Conservation (phyloP, 2,888 invertebrate genomes). For the Elegia similella region DNA sequence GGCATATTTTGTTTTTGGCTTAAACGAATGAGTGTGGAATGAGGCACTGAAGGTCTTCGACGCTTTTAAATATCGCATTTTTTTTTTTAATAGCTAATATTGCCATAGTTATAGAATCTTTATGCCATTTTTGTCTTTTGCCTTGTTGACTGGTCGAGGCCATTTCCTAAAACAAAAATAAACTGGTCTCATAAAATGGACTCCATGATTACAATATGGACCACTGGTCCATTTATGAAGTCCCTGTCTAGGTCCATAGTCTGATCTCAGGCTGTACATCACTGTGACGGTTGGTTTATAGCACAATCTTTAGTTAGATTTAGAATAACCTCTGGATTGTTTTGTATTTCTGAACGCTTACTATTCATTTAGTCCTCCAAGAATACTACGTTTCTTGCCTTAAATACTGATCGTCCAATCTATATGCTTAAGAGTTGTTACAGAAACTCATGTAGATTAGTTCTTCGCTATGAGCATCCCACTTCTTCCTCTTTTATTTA, state of each 20-base stretch:
- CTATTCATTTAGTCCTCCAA: no score
- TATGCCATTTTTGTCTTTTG: constrained; percentile 21
- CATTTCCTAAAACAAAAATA: constrained; percentile 20
- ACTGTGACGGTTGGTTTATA: no score
- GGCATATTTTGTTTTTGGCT: constrained; percentile 16
- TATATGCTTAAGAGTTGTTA: no score
- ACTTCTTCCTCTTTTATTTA: no score
- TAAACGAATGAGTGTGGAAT: constrained; percentile 23
- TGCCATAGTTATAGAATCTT: constrained; percentile 21
- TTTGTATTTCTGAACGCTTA: no score
- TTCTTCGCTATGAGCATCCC: no score
- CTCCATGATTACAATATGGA: constrained; percentile 19
- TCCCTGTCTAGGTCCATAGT: neutral
- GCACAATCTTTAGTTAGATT: no score
- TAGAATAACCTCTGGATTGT: no score
- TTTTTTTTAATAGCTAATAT: constrained; percentile 19
- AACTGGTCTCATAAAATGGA: constrained; percentile 12
- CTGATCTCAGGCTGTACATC: no score
- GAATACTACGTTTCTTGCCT: no score
- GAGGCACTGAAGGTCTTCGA: constrained; percentile 21
- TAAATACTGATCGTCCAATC: no score
- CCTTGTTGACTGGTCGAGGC: constrained; percentile 8
- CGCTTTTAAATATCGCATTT: constrained; percentile 25
- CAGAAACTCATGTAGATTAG: no score
- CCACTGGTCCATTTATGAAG: constrained; percentile 18